Conservation (phyloP, 2,888 invertebrate species). For the Brachynemurus nebulosus region DNA sequence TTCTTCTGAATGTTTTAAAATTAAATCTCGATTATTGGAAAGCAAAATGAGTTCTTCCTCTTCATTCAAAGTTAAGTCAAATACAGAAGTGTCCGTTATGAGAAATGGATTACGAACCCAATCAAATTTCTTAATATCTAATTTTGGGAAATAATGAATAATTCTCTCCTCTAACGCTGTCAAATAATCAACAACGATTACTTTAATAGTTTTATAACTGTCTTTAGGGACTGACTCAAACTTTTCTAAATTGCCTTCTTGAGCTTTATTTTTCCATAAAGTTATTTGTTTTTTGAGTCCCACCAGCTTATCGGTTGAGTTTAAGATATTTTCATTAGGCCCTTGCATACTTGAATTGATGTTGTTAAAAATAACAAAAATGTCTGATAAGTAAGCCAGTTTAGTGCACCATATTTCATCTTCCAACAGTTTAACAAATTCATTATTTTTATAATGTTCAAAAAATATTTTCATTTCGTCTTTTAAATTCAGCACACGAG, state of each 20-base stretch:
- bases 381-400: constrained; percentile 7
- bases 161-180: constrained; percentile 7
- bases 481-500: constrained; percentile 15
- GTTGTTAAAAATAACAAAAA: constrained; percentile 14
- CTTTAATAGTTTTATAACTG: constrained; percentile 13
- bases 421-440: constrained; percentile 15
- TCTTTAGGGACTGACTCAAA: constrained; percentile 14
- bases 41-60: constrained; percentile 15
- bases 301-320: constrained; percentile 14
- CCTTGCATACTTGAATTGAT: constrained; percentile 14
- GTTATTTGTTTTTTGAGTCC: constrained; percentile 16
- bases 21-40: constrained; percentile 15
- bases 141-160: constrained; percentile 13
- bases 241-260: constrained; percentile 14
- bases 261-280: constrained; percentile 14
- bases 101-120: constrained; percentile 14
- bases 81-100: constrained; percentile 13
- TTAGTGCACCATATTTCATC: constrained; percentile 10
- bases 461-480: constrained; percentile 14
- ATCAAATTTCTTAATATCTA: constrained; percentile 16
- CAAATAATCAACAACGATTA: constrained; percentile 14
- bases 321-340: constrained; percentile 14
- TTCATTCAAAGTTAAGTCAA: constrained; percentile 4
- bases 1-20: constrained; percentile 14
- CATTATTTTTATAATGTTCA: constrained; percentile 14